phyloP scores from a whole-genome alignment of 2,797 vertebrate species.

The Anguilla obscura region DNA sequence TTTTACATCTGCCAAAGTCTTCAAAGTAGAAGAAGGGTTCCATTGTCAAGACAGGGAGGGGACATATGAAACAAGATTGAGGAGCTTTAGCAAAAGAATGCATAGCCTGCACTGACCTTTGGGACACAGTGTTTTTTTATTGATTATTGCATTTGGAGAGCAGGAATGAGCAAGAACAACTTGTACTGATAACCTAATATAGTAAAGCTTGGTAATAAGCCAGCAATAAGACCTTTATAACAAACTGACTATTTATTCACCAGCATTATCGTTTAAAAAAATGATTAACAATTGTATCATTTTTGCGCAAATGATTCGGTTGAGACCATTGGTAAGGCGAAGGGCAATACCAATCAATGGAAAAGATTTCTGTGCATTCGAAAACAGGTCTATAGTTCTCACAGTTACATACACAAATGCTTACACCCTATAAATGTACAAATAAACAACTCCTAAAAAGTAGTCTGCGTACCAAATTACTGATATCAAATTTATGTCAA shows the following conservation, averaged over 20 bases:
- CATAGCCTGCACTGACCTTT: constrained; percentile 33
- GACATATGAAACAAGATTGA: constrained; percentile 48
- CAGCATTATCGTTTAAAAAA: not conserved
- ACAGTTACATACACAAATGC: not conserved
- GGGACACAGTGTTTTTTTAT: not conserved
- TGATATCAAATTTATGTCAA: no score
- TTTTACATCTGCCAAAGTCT: constrained; percentile 63
- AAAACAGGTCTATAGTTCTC: not conserved
- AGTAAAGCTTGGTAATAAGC: not conserved
- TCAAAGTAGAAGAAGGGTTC: constrained; percentile 59
- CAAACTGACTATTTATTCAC: not conserved
- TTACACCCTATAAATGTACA: not conserved
- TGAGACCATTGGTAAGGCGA: not conserved
- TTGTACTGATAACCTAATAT: not conserved
- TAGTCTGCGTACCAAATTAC: no score
- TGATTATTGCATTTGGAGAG: constrained; percentile 28
- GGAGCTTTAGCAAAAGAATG: constrained; percentile 40
- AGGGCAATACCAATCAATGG: no score
- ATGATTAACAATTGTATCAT: not conserved
- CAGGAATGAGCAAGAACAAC: not conserved
- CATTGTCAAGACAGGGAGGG: constrained; percentile 55
- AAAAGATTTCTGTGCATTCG: not conserved
- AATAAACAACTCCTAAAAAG: not conserved
- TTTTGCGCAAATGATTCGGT: not conserved
- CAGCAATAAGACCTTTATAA: not conserved